Evolutionary conservation across 2,797 vertebrate genomes (phyloP).

Genomic region (Sebastiscus tertius): DNA sequence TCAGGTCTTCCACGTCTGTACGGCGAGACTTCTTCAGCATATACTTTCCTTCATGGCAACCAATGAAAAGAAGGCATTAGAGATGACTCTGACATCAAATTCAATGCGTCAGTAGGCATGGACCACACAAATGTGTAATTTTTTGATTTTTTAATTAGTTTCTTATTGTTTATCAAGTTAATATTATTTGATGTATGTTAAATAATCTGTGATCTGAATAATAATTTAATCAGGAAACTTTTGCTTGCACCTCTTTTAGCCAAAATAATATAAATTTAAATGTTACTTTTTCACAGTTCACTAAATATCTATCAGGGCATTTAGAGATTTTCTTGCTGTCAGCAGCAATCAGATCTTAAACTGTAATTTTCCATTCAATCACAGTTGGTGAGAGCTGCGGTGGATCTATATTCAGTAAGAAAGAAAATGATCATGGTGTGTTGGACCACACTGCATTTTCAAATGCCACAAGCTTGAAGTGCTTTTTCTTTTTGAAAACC

Average conservation of each 20-base stretch:
- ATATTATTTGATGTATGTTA: neutral
- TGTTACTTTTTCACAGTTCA: neutral
- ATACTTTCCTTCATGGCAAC: slow-evolving; percentile 87
- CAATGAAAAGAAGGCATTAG: neutral
- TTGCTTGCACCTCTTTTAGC: neutral
- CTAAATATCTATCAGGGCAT: neutral
- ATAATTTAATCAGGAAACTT: neutral
- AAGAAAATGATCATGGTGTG: neutral
- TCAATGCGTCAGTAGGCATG: neutral
- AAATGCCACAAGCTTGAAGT: neutral
- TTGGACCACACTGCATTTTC: neutral
- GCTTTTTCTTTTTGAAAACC: neutral
- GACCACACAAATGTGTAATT: neutral
- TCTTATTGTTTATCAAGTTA: neutral
- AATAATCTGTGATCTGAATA: neutral
- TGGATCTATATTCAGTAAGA: neutral
- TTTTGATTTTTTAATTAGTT: neutral
- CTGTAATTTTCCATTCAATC: neutral
- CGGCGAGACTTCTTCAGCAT: slow-evolving; percentile 96
- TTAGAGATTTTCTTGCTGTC: neutral
- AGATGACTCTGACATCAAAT: neutral
- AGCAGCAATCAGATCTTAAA: neutral
- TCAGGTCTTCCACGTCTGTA: slow-evolving; percentile 97
- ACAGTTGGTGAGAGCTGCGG: neutral
- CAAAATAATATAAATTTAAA: neutral